These are phyloP conservation scores for Danio albolineatus DNA, from an alignment of 2,797 vertebrate genomes.

Conservation along the genomic window DNA sequence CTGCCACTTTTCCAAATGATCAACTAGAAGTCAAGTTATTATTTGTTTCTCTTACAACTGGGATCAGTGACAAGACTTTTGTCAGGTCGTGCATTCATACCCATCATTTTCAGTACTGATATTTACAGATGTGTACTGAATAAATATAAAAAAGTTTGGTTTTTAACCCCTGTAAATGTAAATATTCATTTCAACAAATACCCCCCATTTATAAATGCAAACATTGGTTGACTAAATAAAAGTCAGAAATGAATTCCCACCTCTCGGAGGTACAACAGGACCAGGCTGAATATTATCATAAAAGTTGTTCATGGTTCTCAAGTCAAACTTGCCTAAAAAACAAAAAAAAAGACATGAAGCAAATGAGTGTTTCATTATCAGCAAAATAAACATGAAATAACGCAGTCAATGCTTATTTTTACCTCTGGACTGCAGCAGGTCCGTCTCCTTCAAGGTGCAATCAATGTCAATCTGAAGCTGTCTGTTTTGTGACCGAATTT, in stretches of 20 bases:
- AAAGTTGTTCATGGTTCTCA: constrained; percentile 93
- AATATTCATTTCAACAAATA: too few relatives aligned
- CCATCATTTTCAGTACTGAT: too few relatives aligned
- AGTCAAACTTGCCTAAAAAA: constrained; percentile 92
- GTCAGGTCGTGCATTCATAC: too few relatives aligned
- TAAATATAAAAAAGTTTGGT: too few relatives aligned
- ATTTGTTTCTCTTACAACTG: too few relatives aligned
- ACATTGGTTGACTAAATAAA: neutral
- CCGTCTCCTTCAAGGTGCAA: constrained; percentile 97
- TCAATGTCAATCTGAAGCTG: constrained; percentile 99
- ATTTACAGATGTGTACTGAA: too few relatives aligned
- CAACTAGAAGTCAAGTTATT: too few relatives aligned
- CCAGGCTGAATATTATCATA: constrained; percentile 97
- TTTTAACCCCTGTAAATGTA: too few relatives aligned
- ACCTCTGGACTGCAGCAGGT: constrained; percentile 97
- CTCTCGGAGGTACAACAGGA: constrained; percentile 91
- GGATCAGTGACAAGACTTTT: too few relatives aligned
- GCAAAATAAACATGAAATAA: neutral
- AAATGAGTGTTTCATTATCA: neutral
- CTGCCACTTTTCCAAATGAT: too few relatives aligned
- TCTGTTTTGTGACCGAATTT: constrained; percentile 93
- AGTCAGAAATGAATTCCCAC: constrained; percentile 72
- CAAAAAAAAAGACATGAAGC: constrained; percentile 11
- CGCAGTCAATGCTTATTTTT: constrained; percentile 67
- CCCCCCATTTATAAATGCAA: neutral